These are phyloP conservation scores for Onychostruthus taczanowskii DNA, from an alignment of 2,113 vertebrate genomes.

Conservation along the genomic window DNA sequence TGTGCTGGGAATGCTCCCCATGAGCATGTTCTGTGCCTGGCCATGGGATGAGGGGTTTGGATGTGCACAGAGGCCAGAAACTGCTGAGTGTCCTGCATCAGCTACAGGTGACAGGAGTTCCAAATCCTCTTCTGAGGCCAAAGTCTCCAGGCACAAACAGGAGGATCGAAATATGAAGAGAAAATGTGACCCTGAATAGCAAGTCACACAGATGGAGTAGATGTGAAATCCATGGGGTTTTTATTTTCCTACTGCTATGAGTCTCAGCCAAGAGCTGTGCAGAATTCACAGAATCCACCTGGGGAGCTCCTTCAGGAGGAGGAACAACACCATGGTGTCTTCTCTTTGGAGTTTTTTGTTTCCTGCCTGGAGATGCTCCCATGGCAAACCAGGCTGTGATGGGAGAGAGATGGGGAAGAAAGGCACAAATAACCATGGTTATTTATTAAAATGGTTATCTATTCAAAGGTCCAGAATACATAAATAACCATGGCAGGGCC, in stretches of 20 bases:
- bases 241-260: background rate
- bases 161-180: background rate
- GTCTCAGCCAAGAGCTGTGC: background rate
- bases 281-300: background rate
- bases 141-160: background rate
- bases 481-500: background rate
- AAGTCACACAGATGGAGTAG: background rate
- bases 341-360: background rate
- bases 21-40: background rate
- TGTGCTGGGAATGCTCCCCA: background rate
- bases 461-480: background rate
- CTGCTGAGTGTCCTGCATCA: fast-evolving
- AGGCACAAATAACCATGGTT: background rate
- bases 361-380: background rate
- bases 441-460: background rate
- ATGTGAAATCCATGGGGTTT: background rate
- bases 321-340: background rate
- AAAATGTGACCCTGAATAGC: background rate
- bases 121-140: background rate
- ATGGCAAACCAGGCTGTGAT: background rate
- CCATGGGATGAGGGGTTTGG: background rate
- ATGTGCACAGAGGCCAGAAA: background rate
- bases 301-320: background rate
- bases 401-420: background rate
- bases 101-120: background rate